Percentiles rank a stretch among this genome's conserved stretches.
phyloP scores from a whole-genome alignment of 2,888 invertebrate species.

The Apodemia hepburni region DNA sequence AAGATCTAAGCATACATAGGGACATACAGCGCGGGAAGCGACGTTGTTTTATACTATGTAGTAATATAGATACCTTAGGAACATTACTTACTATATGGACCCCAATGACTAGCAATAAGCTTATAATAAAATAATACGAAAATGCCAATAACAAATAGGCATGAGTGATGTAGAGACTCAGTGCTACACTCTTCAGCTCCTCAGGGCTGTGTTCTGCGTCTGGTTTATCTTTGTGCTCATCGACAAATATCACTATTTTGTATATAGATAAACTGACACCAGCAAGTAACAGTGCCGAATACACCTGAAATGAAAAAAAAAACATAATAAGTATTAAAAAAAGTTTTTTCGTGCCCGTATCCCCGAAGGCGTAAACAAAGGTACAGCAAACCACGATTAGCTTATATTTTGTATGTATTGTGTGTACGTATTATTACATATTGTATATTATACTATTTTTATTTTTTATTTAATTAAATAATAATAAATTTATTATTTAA shows the following conservation, averaged over 20 bases:
- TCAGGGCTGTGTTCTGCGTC: slow-evolving; percentile 43
- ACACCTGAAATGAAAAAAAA: slow-evolving; percentile 43
- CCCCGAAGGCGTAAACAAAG: no score
- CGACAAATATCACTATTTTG: slow-evolving; percentile 45
- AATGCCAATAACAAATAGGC: slow-evolving; percentile 54
- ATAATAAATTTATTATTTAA: no score
- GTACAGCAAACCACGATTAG: no score
- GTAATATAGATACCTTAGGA: no score
- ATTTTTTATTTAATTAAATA: no score
- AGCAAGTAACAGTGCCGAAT: slow-evolving; percentile 41
- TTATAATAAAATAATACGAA: slow-evolving; percentile 49
- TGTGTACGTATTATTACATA: no score
- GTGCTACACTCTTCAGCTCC: slow-evolving; percentile 42
- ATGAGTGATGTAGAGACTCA: slow-evolving; percentile 56
- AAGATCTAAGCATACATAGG: no score
- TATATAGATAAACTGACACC: slow-evolving; percentile 47
- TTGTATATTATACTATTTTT: no score
- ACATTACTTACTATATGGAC: slow-evolving; percentile 51
- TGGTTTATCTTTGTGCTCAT: slow-evolving; percentile 37
- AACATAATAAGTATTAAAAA: background rate
- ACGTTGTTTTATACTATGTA: no score
- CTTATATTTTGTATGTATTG: no score
- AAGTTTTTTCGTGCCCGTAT: no score
- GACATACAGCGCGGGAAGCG: no score
- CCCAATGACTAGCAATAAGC: slow-evolving; percentile 52